These are phyloP conservation scores for Drosophila arawakana DNA, from an alignment of 1,140 invertebrate genomes.

Conservation along the genomic window DNA sequence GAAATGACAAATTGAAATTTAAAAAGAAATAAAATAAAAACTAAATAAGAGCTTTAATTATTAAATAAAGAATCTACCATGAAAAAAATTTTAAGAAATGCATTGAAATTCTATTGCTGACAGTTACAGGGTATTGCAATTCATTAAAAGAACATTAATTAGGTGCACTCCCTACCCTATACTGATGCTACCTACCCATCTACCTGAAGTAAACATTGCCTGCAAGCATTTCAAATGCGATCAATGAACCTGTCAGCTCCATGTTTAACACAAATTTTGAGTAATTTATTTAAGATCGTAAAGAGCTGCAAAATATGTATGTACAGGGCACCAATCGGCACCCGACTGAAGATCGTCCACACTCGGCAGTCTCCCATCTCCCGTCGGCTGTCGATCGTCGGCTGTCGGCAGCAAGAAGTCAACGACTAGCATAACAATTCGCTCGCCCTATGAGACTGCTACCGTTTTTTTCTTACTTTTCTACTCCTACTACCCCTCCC, in stretches of 20 bases:
- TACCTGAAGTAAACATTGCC: constrained; percentile 45
- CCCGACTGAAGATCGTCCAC: constrained; percentile 8
- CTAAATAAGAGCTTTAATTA: constrained; percentile 83
- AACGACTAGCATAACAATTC: constrained; percentile 82
- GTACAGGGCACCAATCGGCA: constrained; percentile 18
- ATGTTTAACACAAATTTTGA: constrained; percentile 70
- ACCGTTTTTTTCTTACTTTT: constrained; percentile 59
- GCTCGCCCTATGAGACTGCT: constrained; percentile 78
- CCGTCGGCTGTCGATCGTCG: constrained; percentile 8
- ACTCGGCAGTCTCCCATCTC: constrained; percentile 1
- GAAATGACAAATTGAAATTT: constrained; percentile 37
- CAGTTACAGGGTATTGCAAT: constrained; percentile 56
- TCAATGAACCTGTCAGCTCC: constrained; percentile 74
- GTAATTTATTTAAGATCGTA: constrained; percentile 79
- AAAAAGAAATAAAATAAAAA: constrained; percentile 34
- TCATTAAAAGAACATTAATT: constrained; percentile 71
- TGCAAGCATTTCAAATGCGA: constrained; percentile 74
- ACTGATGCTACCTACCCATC: constrained; percentile 21
- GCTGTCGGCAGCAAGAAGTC: constrained; percentile 45
- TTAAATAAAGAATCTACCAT: constrained; percentile 80
- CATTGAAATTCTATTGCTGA: constrained; percentile 42
- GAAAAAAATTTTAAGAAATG: constrained; percentile 56
- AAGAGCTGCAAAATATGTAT: constrained; percentile 65
- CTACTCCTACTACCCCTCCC: constrained; percentile 12
- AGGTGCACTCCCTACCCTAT: constrained; percentile 29